Conservation (phyloP, 2,113 vertebrate species). For the Trichechus manatus region DNA sequence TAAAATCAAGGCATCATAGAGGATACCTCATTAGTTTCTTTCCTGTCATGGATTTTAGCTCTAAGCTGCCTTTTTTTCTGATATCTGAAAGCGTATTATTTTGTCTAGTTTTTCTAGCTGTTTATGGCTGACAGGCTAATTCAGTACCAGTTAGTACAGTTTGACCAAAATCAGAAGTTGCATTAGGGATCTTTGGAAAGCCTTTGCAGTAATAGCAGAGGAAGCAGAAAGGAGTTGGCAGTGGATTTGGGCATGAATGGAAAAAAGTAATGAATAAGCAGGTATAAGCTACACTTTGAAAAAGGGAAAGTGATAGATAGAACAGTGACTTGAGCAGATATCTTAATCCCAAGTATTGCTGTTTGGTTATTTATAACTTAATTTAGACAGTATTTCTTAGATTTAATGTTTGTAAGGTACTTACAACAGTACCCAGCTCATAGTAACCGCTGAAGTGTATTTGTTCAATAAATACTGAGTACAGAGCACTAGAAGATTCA, state of each 20-base stretch:
- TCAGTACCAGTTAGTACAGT: not conserved
- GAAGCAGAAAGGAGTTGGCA: not conserved
- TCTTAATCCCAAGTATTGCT: not conserved
- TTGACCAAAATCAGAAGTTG: not conserved
- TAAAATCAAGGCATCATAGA: not conserved
- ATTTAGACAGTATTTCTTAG: not conserved
- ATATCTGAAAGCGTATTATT: not conserved
- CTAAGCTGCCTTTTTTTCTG: not conserved
- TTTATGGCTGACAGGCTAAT: not conserved
- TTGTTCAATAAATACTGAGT: not conserved
- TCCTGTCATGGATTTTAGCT: not conserved
- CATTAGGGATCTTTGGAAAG: not conserved
- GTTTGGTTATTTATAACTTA: not conserved
- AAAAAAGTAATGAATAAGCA: not conserved
- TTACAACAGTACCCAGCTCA: not conserved
- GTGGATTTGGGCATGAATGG: not conserved
- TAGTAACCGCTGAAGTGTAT: not conserved
- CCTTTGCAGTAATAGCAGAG: not conserved
- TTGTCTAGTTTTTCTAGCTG: not conserved
- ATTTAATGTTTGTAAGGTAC: not conserved
- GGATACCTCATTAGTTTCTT: fast-evolving
- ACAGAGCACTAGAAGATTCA: not conserved
- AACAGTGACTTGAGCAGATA: not conserved
- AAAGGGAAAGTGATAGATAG: not conserved
- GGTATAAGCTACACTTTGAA: too few species aligned